phyloP scores from a whole-genome alignment of 2,888 invertebrate genomes.

The Cheilosia soror region DNA sequence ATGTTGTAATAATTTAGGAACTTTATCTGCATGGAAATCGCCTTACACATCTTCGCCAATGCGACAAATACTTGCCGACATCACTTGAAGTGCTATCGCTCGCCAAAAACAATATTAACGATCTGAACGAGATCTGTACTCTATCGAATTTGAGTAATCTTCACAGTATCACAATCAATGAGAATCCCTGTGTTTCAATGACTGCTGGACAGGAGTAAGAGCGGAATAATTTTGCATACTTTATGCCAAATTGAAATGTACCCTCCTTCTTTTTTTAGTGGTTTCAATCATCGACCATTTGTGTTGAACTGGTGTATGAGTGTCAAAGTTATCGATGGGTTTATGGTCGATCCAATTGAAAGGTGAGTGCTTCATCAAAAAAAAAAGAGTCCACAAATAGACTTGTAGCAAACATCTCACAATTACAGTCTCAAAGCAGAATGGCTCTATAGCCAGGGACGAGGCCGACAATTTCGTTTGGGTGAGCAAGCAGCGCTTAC shows the following conservation, averaged over 20 bases:
- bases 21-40: conserved; percentile 94
- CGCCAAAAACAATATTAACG: conserved; percentile 92
- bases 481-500: conserved; percentile 93
- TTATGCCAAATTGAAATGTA: neutral
- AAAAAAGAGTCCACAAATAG: neutral
- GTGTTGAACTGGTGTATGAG: conserved; percentile 97
- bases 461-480: conserved; percentile 93
- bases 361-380: conserved; percentile 84
- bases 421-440: conserved; percentile 92
- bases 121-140: conserved; percentile 94
- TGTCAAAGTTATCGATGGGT: conserved; percentile 94
- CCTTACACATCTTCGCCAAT: conserved; percentile 91
- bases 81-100: conserved; percentile 90
- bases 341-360: conserved; percentile 94
- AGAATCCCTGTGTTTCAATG: conserved; percentile 94
- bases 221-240: neutral
- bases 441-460: conserved; percentile 97
- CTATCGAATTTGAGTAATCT: conserved; percentile 90
- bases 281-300: conserved; percentile 96
- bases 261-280: conserved; percentile 85
- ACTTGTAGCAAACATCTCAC: neutral
- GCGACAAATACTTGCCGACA: conserved; percentile 92
- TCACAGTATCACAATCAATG: conserved; percentile 92
- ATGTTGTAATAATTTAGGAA: conserved; percentile 86
- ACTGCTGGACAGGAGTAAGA: conserved; percentile 90